These are phyloP conservation scores for Danio kyathit DNA, from an alignment of 2,797 vertebrate genomes.

Conservation along the genomic window DNA sequence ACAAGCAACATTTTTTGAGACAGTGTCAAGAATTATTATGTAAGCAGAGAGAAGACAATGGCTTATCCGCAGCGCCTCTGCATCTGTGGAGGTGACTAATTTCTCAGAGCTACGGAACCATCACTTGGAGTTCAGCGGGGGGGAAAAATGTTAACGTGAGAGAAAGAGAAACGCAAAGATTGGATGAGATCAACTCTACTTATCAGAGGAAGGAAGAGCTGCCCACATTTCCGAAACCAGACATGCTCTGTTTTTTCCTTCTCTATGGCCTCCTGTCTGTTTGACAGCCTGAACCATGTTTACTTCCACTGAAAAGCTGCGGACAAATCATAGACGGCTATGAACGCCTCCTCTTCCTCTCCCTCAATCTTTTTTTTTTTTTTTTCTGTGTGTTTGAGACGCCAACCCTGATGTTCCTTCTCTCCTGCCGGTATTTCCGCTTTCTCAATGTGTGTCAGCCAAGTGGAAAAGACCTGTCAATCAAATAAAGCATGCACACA, in stretches of 20 bases:
- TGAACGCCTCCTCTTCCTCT: constrained; percentile 48
- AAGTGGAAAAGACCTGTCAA: constrained; percentile 70
- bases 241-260: constrained; percentile 41
- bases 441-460: constrained; percentile 64
- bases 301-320: constrained; percentile 57
- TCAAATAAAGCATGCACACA: constrained; percentile 63
- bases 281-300: constrained; percentile 62
- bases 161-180: constrained; percentile 25
- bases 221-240: constrained; percentile 52
- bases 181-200: constrained; percentile 50
- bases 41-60: constrained; percentile 63
- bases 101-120: constrained; percentile 80
- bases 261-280: constrained; percentile 52
- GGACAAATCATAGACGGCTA: constrained; percentile 58
- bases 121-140: constrained; percentile 62
- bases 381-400: constrained; percentile 54
- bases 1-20: constrained; percentile 66
- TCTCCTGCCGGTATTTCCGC: constrained; percentile 65
- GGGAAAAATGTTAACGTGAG: constrained; percentile 1
- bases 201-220: constrained; percentile 53
- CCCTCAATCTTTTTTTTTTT: constrained; percentile 29
- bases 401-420: constrained; percentile 63
- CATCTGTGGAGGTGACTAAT: constrained; percentile 74
- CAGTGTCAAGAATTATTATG: constrained; percentile 66
- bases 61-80: constrained; percentile 57